These are phyloP conservation scores for Phalacrocorax aristotelis DNA, from an alignment of 2,113 vertebrate species.

Conservation along the genomic window DNA sequence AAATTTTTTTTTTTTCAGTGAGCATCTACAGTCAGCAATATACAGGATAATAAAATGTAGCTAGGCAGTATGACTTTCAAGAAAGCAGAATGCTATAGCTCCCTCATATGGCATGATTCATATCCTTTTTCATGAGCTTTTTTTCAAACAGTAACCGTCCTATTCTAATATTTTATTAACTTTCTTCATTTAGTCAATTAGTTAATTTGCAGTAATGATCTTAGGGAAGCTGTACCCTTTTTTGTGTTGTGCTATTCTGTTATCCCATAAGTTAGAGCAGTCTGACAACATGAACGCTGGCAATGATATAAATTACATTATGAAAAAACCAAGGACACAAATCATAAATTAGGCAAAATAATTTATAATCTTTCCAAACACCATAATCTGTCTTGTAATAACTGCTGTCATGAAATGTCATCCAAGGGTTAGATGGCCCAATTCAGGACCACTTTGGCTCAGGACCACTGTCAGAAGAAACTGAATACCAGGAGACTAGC, in stretches of 20 bases:
- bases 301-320: constrained; percentile 58
- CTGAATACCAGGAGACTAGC: background rate
- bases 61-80: background rate
- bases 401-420: constrained; percentile 45
- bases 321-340: constrained; percentile 35
- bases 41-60: background rate
- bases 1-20: background rate
- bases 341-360: constrained; percentile 54
- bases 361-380: constrained; percentile 57
- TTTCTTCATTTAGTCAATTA: background rate
- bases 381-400: constrained; percentile 52
- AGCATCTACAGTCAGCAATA: background rate
- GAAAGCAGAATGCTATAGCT: background rate
- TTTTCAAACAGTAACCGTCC: background rate
- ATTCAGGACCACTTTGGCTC: background rate
- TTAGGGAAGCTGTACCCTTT: background rate
- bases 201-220: background rate
- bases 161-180: background rate
- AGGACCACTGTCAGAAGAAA: background rate
- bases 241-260: background rate
- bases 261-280: background rate
- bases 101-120: background rate
- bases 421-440: background rate
- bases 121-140: background rate
- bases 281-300: background rate